Conservation (phyloP, 2,113 vertebrate genomes). For the Ctenomys sociabilis region DNA sequence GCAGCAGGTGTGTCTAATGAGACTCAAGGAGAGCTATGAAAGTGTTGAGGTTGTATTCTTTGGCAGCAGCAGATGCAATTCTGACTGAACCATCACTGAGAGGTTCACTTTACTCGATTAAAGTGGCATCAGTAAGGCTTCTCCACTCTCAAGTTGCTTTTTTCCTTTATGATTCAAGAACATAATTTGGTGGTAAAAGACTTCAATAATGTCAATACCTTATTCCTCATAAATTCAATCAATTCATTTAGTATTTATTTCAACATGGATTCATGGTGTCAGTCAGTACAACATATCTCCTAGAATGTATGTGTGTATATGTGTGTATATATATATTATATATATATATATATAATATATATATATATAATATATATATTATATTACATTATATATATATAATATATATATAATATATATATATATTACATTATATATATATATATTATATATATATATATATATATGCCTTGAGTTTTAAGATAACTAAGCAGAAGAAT, state of each 20-base stretch:
- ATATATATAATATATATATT: too few species aligned
- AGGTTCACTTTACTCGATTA: neutral
- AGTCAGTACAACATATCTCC: neutral
- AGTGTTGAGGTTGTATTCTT: neutral
- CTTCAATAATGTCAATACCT: neutral
- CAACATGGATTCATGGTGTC: neutral
- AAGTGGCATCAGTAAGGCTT: neutral
- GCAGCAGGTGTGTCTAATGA: neutral
- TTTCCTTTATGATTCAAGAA: neutral
- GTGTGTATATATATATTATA: too few species aligned
- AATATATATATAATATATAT: too few species aligned
- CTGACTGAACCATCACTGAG: neutral
- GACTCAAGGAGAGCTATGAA: neutral
- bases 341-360: too few species aligned
- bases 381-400: too few species aligned
- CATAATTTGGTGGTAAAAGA: neutral
- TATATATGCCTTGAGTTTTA: neutral
- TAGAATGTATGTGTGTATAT: neutral
- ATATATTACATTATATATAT: too few species aligned
- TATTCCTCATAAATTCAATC: neutral
- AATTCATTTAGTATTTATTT: neutral
- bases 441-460: too few species aligned
- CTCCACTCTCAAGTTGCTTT: neutral
- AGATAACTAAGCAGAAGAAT: neutral
- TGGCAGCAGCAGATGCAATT: neutral